Conservation (phyloP, 2,888 invertebrate genomes). For the Camptogramma bilineatum region DNA sequence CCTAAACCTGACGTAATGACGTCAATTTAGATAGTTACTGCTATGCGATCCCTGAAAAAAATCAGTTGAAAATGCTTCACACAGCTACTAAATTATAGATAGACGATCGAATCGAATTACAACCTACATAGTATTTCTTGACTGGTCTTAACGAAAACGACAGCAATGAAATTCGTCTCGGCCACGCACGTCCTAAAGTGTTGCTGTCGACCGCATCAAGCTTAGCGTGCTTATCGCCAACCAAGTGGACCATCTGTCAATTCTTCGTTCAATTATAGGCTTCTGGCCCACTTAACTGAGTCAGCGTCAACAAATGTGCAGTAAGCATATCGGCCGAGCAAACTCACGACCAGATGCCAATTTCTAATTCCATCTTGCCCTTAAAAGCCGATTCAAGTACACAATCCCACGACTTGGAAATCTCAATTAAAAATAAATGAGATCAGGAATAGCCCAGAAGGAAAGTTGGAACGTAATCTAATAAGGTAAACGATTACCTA, state of each 20-base stretch:
- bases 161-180: constrained; percentile 30
- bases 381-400: constrained; percentile 41
- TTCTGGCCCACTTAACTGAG: constrained; percentile 18
- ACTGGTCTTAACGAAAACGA: constrained; percentile 10
- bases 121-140: not conserved
- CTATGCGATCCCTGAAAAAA: not conserved
- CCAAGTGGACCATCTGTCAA: constrained; percentile 19
- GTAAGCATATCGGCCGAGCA: constrained; percentile 30
- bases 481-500: constrained; percentile 39
- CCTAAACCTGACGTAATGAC: not conserved
- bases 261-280: constrained; percentile 21
- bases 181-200: constrained; percentile 23
- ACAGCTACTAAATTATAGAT: not conserved
- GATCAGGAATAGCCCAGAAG: constrained; percentile 39
- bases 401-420: constrained; percentile 39
- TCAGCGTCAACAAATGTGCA: constrained; percentile 20
- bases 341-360: constrained; percentile 33
- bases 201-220: constrained; percentile 9
- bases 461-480: constrained; percentile 39
- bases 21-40: no score
- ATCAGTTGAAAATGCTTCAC: not conserved
- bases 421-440: constrained; percentile 43
- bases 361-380: constrained; percentile 39
- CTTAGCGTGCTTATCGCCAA: constrained; percentile 18
- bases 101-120: not conserved